These are phyloP conservation scores for Ploceus nigricollis DNA, from an alignment of 2,113 vertebrate genomes.

Conservation along the genomic window DNA sequence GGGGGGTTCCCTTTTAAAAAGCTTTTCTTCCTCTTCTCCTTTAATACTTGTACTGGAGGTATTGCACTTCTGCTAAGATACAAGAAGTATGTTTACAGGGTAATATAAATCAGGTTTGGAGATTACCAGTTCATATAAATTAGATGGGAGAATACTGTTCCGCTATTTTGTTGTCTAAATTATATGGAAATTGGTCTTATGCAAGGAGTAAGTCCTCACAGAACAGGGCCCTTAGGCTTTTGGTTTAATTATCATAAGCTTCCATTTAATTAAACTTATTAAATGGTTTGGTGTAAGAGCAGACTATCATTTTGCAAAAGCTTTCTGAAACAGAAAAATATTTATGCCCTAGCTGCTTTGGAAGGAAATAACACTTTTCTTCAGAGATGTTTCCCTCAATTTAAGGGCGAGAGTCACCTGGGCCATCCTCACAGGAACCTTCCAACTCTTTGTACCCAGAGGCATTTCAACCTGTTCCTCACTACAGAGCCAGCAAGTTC, in stretches of 20 bases:
- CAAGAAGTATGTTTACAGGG: constrained; percentile 2
- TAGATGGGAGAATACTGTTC: constrained; percentile 50
- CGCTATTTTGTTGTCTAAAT: constrained; percentile 68
- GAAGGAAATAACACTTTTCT: neutral
- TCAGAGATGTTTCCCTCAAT: neutral
- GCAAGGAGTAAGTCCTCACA: constrained; percentile 63
- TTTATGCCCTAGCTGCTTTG: neutral
- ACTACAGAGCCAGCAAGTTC: neutral
- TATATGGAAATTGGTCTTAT: constrained; percentile 68
- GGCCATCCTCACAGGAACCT: neutral
- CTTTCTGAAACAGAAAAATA: constrained; percentile 36
- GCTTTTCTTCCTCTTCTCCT: neutral
- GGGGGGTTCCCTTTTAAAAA: neutral
- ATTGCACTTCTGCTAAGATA: neutral
- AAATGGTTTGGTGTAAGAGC: constrained; percentile 59
- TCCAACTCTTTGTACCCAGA: neutral
- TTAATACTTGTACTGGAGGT: neutral
- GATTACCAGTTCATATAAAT: constrained; percentile 56
- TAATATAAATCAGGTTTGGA: constrained; percentile 43
- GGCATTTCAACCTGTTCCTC: neutral
- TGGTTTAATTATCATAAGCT: constrained; percentile 70
- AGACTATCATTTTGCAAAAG: constrained; percentile 26
- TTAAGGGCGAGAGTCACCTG: neutral
- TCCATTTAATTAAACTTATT: constrained; percentile 69
- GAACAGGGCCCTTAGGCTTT: constrained; percentile 65